Conservation (phyloP, 2,113 vertebrate genomes). For the Daphoenositta chrysoptera region DNA sequence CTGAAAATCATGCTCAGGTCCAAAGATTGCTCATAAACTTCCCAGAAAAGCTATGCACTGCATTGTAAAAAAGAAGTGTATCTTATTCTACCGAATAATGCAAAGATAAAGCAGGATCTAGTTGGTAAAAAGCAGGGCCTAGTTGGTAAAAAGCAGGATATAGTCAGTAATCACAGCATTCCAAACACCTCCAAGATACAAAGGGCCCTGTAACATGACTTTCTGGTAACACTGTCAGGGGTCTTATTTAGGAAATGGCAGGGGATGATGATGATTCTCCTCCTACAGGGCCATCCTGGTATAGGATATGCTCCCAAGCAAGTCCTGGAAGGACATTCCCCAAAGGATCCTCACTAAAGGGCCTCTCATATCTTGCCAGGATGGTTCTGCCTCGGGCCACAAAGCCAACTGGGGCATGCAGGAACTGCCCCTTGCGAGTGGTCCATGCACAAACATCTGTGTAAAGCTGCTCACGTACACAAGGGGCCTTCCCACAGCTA, state of each 20-base stretch:
- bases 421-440: background rate
- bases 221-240: background rate
- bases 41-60: background rate
- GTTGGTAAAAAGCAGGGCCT: background rate
- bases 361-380: background rate
- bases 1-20: background rate
- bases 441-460: background rate
- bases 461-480: background rate
- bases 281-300: background rate
- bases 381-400: background rate
- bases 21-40: background rate
- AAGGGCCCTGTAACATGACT: background rate
- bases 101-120: background rate
- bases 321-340: background rate
- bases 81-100: background rate
- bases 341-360: background rate
- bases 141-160: background rate
- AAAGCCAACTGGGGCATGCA: background rate
- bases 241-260: background rate
- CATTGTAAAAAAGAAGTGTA: background rate
- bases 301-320: rapidly evolving
- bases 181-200: background rate
- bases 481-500: background rate
- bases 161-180: background rate
- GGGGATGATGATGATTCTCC: background rate